Conservation (phyloP, 64 coral and sea anemone genomes). For the Platygyra sinensis region DNA sequence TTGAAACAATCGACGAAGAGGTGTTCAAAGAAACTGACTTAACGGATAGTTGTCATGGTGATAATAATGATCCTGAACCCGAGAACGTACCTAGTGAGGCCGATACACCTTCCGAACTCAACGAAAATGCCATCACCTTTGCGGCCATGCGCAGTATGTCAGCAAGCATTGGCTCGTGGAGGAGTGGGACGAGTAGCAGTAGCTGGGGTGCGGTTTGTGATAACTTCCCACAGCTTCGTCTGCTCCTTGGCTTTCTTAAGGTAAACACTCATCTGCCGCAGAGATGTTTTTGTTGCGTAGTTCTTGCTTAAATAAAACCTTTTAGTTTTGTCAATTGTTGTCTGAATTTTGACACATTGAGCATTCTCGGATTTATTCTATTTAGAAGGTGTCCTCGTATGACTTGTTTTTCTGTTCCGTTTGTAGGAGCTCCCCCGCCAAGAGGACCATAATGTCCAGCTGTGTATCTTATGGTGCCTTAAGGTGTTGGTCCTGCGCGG, state of each 20-base stretch:
- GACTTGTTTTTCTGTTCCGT: background rate
- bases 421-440: constrained; percentile 91
- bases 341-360: too few species aligned
- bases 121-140: constrained; percentile 67
- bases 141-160: constrained; percentile 70
- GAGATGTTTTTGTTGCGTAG: too few species aligned
- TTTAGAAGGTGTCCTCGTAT: background rate
- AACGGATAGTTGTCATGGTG: constrained; percentile 19
- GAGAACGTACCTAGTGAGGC: constrained; percentile 53
- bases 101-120: constrained; percentile 66
- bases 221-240: constrained; percentile 80
- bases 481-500: constrained; percentile 85
- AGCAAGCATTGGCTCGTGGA: constrained; percentile 84
- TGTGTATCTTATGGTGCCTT: constrained; percentile 88
- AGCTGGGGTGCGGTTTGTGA: constrained; percentile 85
- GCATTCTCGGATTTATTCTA: too few species aligned
- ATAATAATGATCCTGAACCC: constrained; percentile 36
- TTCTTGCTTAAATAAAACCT: too few species aligned
- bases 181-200: constrained; percentile 73
- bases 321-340: too few species aligned
- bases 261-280: constrained; percentile 9
- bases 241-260: constrained; percentile 86
- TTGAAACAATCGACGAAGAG: constrained; percentile 80
- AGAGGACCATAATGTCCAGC: constrained; percentile 91
- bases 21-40: constrained; percentile 65